A percentile compares a stretch with the other conserved stretches of the same genome.
Evolutionary conservation across 2,888 invertebrate species (phyloP).

Genomic region (Diogma glabrata): DNA sequence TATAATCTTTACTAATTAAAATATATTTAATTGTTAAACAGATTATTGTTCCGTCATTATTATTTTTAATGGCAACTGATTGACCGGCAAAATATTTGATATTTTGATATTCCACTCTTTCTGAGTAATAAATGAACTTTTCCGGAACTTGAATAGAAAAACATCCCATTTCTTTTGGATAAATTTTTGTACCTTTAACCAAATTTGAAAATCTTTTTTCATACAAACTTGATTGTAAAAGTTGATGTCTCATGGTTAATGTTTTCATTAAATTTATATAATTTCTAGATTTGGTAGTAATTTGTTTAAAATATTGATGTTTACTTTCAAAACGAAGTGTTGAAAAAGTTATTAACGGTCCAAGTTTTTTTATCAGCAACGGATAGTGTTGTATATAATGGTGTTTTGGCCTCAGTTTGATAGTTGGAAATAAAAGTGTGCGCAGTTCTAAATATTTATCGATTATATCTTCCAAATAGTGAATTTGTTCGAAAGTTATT

Average conservation of each 20-base stretch:
- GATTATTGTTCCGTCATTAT: background rate
- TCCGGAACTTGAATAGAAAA: background rate
- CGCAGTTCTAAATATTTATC: slow-evolving; percentile 10
- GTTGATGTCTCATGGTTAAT: background rate
- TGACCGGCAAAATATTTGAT: background rate
- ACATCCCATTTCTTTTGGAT: background rate
- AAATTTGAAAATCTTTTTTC: background rate
- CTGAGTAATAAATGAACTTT: background rate
- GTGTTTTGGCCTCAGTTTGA: slow-evolving; percentile 16
- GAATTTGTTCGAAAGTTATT: background rate
- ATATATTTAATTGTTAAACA: background rate
- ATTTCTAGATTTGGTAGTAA: background rate
- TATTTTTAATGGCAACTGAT: background rate
- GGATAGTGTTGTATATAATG: slow-evolving; percentile 18
- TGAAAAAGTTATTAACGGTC: background rate
- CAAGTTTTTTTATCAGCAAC: background rate
- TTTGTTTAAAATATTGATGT: slow-evolving; percentile 1
- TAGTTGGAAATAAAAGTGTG: slow-evolving; percentile 13
- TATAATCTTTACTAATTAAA: background rate
- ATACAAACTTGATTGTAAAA: background rate
- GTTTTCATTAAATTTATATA: background rate
- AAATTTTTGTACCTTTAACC: background rate
- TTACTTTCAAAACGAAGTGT: background rate
- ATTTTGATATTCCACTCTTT: background rate
- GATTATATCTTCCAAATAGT: background rate